phyloP scores from a whole-genome alignment of 2,113 vertebrate species.

The Pontoporia blainvillei region DNA sequence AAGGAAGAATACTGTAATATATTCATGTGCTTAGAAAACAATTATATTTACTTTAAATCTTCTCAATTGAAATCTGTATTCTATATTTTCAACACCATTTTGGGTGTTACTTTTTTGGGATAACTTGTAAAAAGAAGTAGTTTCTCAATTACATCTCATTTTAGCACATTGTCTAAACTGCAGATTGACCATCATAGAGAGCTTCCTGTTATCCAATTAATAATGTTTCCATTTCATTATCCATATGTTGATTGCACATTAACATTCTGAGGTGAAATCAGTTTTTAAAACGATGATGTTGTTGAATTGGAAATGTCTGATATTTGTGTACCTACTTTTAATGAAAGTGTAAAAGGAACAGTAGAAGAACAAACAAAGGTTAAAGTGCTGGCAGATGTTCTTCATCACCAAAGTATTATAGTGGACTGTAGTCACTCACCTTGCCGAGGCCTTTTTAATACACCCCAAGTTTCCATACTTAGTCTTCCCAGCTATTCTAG shows the following conservation, averaged over 20 bases:
- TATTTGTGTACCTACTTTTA: not conserved
- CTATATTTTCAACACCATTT: slow-evolving; percentile 2
- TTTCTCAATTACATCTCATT: not conserved
- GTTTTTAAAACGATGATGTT: not conserved
- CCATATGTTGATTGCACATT: not conserved
- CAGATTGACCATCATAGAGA: not conserved
- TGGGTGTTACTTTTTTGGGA: not conserved
- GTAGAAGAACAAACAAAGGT: not conserved
- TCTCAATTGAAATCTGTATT: slow-evolving; percentile 18
- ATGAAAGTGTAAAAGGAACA: slow-evolving; percentile 11
- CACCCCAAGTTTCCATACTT: not conserved
- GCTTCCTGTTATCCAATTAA: not conserved
- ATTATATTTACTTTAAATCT: slow-evolving; percentile 42
- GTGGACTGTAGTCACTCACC: not conserved
- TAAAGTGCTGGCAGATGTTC: not conserved
- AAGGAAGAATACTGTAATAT: not conserved
- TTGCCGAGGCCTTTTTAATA: not conserved
- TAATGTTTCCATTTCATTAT: not conserved
- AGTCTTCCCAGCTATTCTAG: not conserved
- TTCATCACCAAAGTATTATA: not conserved
- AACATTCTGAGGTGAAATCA: not conserved
- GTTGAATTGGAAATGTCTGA: not conserved
- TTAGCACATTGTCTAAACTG: not conserved
- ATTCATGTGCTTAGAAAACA: slow-evolving; percentile 51
- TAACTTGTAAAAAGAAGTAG: not conserved